Evolutionary conservation across 2,113 vertebrate species (phyloP), one percentile per base, ranked within the genome.

Genomic region (Salvelinus sp.): DNA sequence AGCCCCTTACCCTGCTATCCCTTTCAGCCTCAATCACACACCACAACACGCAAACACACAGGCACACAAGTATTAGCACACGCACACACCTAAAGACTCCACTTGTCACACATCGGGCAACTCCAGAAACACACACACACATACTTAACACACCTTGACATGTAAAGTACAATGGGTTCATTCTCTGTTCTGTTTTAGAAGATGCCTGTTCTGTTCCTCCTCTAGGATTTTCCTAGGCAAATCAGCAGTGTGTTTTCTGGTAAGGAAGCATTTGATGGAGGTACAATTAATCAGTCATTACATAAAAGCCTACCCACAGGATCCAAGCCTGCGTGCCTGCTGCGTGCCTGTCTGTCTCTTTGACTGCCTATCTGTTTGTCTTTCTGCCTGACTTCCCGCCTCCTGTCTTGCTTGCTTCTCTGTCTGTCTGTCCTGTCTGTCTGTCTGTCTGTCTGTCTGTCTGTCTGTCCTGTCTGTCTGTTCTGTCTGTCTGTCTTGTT

Each of bases 141-240:
- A 57, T 28, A 33, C 18, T 30, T 68, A 33, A 9, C 28, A 68
- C 30, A 68, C 85, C 89, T 87, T 80, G 68, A 16, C 78, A 33
- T 58, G 63, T 66, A 18, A 62, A 22, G n/a, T 69, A 66, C 74
- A 90, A 89, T 89, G 86, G 83, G 58, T 5, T 79, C 77, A 74
- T 88, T 90, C 85, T 86, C 73, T 48, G 73, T 79, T 80, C 76
- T 77, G 72, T 81, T 87, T 63, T 79, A 74, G 79, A 16, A 67
- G 64, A 83, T 72, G 60, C 60, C 33, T 47, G 20, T 30, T 82
- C 75, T 78, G 80, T 79, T 88, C 86, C 82, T 81, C 82, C 80
- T 79, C 73, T 78, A 78, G 77, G 77, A 85, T 88, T 88, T 90
- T 88, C 82, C 87, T 78, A 85, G 85, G 85, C 82, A 87, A 85